Percentiles rank a stretch among this genome's conserved stretches.
Conservation (phyloP, 2,888 invertebrate species). For the Parelbella ahira region DNA sequence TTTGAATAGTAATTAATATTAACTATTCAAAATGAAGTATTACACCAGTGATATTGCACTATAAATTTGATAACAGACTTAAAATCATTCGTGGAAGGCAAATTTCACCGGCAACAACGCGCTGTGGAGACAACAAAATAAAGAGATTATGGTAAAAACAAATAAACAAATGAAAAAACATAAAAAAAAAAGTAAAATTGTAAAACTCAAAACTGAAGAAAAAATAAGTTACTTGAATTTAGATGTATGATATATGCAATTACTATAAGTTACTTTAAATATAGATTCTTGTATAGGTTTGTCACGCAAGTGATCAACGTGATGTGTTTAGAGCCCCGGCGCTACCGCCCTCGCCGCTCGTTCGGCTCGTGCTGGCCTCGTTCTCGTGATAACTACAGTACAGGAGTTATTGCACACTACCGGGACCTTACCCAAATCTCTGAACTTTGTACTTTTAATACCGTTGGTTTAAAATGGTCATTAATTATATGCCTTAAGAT, state of each 20-base stretch:
- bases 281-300: slow-evolving; percentile 71
- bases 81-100: slow-evolving; percentile 83
- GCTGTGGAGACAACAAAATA: slow-evolving; percentile 76
- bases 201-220: slow-evolving; percentile 78
- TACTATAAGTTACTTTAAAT: slow-evolving; percentile 77
- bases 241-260: slow-evolving; percentile 79
- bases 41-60: slow-evolving; percentile 26
- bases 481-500: slow-evolving; percentile 54
- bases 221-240: slow-evolving; percentile 79
- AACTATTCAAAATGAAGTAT: slow-evolving; percentile 27
- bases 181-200: slow-evolving; percentile 81
- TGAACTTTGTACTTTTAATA: slow-evolving; percentile 56
- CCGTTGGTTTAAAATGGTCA: slow-evolving; percentile 48
- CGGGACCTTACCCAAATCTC: slow-evolving; percentile 57
- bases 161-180: slow-evolving; percentile 47
- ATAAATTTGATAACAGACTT: slow-evolving; percentile 53
- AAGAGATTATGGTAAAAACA: slow-evolving; percentile 81
- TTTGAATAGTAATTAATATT: slow-evolving; percentile 47
- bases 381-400: slow-evolving; percentile 69
- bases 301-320: slow-evolving; percentile 46
- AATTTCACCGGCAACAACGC: slow-evolving; percentile 86
- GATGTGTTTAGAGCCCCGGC: slow-evolving; percentile 37
- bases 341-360: slow-evolving; percentile 34
- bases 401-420: slow-evolving; percentile 64
- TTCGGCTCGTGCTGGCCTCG: slow-evolving; percentile 47